Conservation (phyloP, 2,888 invertebrate species). For the Tiphia femorata region DNA sequence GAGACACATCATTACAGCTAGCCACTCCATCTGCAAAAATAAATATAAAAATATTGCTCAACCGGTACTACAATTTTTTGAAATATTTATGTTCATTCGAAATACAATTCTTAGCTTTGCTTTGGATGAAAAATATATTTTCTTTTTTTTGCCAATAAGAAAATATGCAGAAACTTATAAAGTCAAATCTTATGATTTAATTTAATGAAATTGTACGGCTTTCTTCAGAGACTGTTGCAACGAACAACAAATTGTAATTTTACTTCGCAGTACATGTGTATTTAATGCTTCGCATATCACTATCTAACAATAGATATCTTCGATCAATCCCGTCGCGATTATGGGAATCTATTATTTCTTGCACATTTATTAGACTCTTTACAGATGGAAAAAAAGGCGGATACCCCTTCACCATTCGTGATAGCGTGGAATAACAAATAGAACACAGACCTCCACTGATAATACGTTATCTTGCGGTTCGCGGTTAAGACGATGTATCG, state of each 20-base stretch:
- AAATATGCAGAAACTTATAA: neutral
- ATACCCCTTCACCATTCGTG: no score
- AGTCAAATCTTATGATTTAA: neutral
- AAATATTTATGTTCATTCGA: neutral
- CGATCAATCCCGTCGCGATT: no score
- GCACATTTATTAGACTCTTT: no score
- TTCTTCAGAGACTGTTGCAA: no score
- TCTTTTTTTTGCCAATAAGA: no score
- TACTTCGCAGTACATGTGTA: no score
- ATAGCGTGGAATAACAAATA: neutral
- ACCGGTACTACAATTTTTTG: neutral
- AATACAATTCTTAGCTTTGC: neutral
- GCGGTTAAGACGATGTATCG: no score
- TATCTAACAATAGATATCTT: no score
- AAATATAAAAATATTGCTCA: neutral
- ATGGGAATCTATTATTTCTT: no score
- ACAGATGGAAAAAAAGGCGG: neutral
- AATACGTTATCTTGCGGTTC: neutral
- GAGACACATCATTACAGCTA: constrained; percentile 53
- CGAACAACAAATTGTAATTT: no score
- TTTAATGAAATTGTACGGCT: no score
- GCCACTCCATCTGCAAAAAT: constrained; percentile 42
- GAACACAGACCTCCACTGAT: neutral
- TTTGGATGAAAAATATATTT: neutral
- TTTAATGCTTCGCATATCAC: no score